Conservation (phyloP, 2,888 invertebrate species). For the Psylliodes chrysocephalus region DNA sequence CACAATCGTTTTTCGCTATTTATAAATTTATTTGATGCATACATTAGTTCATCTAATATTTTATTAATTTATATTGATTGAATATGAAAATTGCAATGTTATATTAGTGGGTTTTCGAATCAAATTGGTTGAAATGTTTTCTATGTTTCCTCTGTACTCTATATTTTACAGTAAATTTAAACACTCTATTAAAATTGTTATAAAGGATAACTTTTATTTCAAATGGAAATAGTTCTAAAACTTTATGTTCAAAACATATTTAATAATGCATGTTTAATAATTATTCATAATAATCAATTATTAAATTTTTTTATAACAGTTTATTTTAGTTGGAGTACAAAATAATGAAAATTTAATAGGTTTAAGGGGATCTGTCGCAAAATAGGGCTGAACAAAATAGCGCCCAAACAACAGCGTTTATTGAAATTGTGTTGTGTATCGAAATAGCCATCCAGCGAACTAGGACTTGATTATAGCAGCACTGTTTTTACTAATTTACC, state of each 20-base stretch:
- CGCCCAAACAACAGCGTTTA: too few species aligned
- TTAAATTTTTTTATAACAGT: too few species aligned
- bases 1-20: background rate
- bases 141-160: background rate
- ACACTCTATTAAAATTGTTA: background rate
- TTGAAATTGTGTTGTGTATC: too few species aligned
- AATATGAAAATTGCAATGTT: slow-evolving; percentile 8
- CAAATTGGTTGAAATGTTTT: background rate
- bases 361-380: too few species aligned
- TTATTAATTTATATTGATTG: slow-evolving; percentile 5
- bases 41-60: slow-evolving; percentile 2
- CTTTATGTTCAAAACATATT: background rate
- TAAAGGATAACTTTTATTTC: background rate
- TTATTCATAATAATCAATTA: background rate
- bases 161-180: background rate
- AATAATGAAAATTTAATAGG: too few species aligned
- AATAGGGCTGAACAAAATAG: too few species aligned
- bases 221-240: background rate
- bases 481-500: too few species aligned
- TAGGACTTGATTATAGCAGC: too few species aligned
- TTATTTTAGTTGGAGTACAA: too few species aligned
- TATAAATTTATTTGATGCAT: background rate
- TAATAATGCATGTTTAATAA: background rate
- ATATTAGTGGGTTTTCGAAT: background rate
- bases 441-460: too few species aligned